Base-by-base conservation (phyloP, 2,888 invertebrate species). In the Metellina segmentata region DNA sequence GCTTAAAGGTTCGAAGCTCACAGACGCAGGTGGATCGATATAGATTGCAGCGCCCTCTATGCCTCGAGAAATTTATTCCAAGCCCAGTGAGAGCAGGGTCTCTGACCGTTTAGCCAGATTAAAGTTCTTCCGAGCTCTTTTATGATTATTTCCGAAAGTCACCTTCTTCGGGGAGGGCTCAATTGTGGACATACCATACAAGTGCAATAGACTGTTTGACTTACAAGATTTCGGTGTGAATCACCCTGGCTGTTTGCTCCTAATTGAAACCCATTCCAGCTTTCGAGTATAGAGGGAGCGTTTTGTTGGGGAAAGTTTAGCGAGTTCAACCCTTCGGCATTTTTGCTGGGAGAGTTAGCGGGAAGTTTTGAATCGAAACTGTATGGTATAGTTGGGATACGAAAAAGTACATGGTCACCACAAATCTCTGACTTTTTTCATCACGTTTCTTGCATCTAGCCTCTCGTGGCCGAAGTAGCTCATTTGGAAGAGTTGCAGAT, bases 21-120 rank as follows among this genome's bases (percentile, higher is more conserved):
- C 83, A 90, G 89, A 90, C 89, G 89, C 89, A 90, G 79, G 83
- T 83, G 83, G 89, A 90, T 90, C 89, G 85, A 90, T 90, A 61
- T n/a, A 19, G 19, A 72, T 69, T 71, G 53, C 11, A 85, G 85
- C 85, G 85, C 51, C 89, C 71, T 61, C 85, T 85, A 72, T 78
- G 85, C 53, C 70, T 79, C 20, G 53, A 16, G 72, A 72, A 87
- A 90, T 85, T 85, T 78, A 52, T 90, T 61, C 78, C 53, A 78
- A 81, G 49, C 81, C 51, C 77, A n/a, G 9, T 13, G 34, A 16
- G 85, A 77, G 88, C 71, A 90, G 49, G 89, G 89, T 90, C 89
- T 90, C 85, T 90, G 89, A 90, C 89, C 89, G 89, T 72, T 53
- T 13, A 49, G 74, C 72, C 8, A 52, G 89, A 85, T 90, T 90